Conservation (phyloP, 2,113 vertebrate genomes). For the Dasypus novemcinctus region DNA sequence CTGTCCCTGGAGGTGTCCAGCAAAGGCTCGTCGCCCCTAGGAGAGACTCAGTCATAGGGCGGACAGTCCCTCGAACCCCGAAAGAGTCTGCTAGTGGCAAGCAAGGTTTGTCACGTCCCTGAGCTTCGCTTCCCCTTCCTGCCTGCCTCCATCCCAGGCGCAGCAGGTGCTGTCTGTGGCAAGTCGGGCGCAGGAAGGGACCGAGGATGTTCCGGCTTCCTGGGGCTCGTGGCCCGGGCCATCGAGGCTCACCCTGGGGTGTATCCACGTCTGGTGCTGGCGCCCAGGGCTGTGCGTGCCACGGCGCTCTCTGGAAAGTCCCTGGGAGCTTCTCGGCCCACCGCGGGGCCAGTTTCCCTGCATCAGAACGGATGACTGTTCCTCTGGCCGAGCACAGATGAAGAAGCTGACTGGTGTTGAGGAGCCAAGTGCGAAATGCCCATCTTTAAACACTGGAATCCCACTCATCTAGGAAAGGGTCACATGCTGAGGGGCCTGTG, state of each 20-base stretch:
- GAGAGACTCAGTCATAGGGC: too few species aligned
- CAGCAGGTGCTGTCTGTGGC: not conserved
- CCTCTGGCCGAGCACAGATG: not conserved
- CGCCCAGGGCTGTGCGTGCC: not conserved
- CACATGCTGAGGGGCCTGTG: not conserved
- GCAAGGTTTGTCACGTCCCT: not conserved
- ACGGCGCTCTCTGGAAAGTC: not conserved
- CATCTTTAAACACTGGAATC: not conserved
- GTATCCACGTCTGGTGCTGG: not conserved
- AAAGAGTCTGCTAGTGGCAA: not conserved
- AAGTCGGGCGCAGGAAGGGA: not conserved
- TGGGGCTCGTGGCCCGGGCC: not conserved
- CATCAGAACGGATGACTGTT: not conserved
- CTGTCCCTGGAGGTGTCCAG: not conserved
- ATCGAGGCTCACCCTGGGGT: not conserved
- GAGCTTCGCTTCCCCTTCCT: not conserved
- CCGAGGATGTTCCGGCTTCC: not conserved
- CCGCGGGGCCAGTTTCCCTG: not conserved
- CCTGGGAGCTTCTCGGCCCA: not conserved
- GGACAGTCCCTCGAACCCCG: not conserved
- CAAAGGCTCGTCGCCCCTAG: not conserved
- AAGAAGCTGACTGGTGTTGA: not conserved
- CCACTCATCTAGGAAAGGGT: not conserved
- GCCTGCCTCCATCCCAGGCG: not conserved
- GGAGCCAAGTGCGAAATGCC: not conserved